Conservation (phyloP, 2,888 invertebrate genomes). For the Chymomyza fuscimana region DNA sequence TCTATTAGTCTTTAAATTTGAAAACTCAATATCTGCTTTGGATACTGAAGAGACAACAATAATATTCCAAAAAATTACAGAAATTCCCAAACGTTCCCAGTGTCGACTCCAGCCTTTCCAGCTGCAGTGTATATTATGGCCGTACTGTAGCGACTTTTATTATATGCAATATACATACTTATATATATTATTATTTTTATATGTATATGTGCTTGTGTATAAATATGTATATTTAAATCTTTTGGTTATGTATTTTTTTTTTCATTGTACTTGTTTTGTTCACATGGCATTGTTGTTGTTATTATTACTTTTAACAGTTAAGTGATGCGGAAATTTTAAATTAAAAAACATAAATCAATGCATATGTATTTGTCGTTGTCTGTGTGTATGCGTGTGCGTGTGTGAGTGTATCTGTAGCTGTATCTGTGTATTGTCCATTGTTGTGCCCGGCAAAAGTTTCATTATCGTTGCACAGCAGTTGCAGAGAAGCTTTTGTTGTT, state of each 20-base stretch:
- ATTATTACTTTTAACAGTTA: conserved; percentile 68
- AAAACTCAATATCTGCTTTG: no score
- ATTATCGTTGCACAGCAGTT: conserved; percentile 31
- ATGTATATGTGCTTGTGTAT: no score
- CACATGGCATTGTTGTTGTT: conserved; percentile 32
- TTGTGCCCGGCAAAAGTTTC: conserved; percentile 18
- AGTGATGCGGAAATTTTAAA: conserved; percentile 80
- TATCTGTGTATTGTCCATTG: conserved; percentile 21
- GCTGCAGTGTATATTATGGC: no score
- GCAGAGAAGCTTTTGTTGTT: conserved; percentile 22
- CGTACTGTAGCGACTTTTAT: background rate
- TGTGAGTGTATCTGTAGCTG: background rate
- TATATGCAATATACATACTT: background rate
- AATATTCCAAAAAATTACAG: no score
- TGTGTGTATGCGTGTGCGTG: conserved; percentile 34
- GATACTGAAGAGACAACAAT: no score
- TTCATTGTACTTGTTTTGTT: conserved; percentile 15
- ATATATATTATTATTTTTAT: conserved; percentile 6
- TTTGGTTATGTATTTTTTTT: background rate
- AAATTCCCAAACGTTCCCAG: no score
- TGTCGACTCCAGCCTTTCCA: no score
- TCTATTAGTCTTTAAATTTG: no score
- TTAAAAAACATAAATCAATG: conserved; percentile 80
- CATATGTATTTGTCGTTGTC: conserved; percentile 48
- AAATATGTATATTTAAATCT: background rate